phyloP scores from a whole-genome alignment of 2,797 vertebrate genomes.

The Florisuga fusca region DNA sequence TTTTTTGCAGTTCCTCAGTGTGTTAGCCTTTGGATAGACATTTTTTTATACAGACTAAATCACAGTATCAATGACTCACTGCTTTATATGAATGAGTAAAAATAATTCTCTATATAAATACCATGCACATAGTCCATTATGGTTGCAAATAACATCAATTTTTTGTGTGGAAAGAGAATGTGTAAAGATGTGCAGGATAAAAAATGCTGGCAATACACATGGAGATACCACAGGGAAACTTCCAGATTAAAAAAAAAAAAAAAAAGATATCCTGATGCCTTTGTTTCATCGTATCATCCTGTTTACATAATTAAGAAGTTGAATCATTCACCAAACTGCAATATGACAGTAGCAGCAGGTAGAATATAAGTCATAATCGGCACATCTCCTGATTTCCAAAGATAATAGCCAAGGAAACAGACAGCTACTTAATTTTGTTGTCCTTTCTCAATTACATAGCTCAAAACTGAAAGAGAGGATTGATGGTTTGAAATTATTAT shows the following conservation, averaged over 20 bases:
- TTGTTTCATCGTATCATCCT: not conserved
- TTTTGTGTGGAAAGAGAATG: not conserved
- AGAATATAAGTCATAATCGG: not conserved
- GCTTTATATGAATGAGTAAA: not conserved
- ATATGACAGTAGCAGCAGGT: not conserved
- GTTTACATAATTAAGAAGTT: constrained; percentile 9
- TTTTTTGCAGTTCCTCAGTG: not conserved
- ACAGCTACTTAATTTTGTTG: constrained; percentile 35
- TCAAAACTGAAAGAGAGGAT: not conserved
- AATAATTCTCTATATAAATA: not conserved
- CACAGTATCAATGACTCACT: not conserved
- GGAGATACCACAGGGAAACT: not conserved
- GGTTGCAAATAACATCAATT: not conserved
- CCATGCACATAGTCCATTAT: not conserved
- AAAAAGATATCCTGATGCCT: not conserved
- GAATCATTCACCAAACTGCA: not conserved
- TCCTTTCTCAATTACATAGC: not conserved
- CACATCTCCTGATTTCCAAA: not conserved
- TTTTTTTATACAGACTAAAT: not conserved
- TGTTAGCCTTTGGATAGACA: not conserved
- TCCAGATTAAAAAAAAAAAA: not conserved
- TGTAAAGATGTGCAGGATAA: not conserved
- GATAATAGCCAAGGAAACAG: not conserved
- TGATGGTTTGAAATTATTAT: not conserved
- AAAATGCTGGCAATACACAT: not conserved